Percentiles rank a stretch among this genome's conserved stretches.
Evolutionary conservation across 2,797 vertebrate genomes (phyloP).

Genomic region (Tenualosa thibaudeaui): DNA sequence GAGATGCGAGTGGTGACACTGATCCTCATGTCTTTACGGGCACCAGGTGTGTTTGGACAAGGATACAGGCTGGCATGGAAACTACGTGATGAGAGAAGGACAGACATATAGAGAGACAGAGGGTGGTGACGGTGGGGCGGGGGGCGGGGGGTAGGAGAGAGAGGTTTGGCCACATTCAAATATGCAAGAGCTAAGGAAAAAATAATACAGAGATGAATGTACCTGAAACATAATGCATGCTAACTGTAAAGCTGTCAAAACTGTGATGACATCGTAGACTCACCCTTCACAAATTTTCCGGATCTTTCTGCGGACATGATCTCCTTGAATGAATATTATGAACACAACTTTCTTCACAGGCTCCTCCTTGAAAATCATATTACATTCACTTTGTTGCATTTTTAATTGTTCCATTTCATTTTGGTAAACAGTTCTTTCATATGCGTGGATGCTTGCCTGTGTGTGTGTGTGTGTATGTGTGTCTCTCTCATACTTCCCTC

Average conservation of each 20-base stretch:
- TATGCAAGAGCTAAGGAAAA: neutral
- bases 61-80: conserved; percentile 59
- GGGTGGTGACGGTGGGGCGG: too few relatives aligned
- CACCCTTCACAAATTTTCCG: conserved; percentile 61
- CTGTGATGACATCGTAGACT: conserved; percentile 29
- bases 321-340: conserved; percentile 61
- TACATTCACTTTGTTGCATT: neutral
- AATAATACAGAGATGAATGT: too few relatives aligned
- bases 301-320: conserved; percentile 56
- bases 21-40: conserved; percentile 51
- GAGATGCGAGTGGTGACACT: conserved; percentile 47
- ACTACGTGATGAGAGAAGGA: conserved; percentile 29
- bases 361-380: conserved; percentile 42
- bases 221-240: neutral
- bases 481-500: neutral
- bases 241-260: neutral
- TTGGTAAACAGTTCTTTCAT: neutral
- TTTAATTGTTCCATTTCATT: neutral
- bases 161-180: neutral
- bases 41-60: conserved; percentile 48
- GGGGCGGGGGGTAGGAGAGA: neutral
- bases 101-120: neutral
- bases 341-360: conserved; percentile 57
- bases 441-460: neutral
- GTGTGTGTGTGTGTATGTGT: neutral